Evolutionary conservation across 2,888 invertebrate genomes (phyloP), one percentile per base, ranked within the genome.

Genomic region (Drosophila seclusa): DNA sequence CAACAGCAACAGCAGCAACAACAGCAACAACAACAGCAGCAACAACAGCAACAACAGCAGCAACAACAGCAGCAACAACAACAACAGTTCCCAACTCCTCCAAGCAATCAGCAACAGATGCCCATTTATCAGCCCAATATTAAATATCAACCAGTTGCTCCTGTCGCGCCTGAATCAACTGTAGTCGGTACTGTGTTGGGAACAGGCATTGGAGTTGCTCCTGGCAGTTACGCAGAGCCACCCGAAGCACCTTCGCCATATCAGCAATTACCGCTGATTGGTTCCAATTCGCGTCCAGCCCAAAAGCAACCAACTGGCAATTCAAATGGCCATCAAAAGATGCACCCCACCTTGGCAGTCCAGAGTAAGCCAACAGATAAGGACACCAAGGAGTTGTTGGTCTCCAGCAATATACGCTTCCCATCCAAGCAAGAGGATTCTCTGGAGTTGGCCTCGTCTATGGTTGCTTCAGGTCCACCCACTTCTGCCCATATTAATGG

Each of bases 351-450:
- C 0, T 66, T 31, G 32, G 4, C 50, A 21, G 4, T 59, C 0
- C 69, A 60, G 27, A 21, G 18, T 42, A 45, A 62, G 2, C 40
- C 73, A 0, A 18, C 40, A 1, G 32, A 50, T 16, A 67, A 90
- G 50, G 88, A 92, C 42, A 92, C 91, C 4, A 91, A 93, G 63
- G 92, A 93, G 48, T 74, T 92, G 0, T 74, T 92, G 21, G 91
- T 93, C 4, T 91, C 92, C 21, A 92, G 91, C 42, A 93, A 92
- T 68, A 92, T 93, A 61, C 92, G 93, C 0, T 93, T 93, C 61
- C 93, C 93, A 0, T 88, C 84, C 1, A 89, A 84, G 66, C 90
- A 90, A 21, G 91, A 91, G 8, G 91, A 91, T 52, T 78, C 80
- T 0, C 57, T 69, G 1, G 91, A 91, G 65, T 64, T 78, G 16